phyloP scores from a whole-genome alignment of 2,113 vertebrate species.

The Bufo bufo region DNA sequence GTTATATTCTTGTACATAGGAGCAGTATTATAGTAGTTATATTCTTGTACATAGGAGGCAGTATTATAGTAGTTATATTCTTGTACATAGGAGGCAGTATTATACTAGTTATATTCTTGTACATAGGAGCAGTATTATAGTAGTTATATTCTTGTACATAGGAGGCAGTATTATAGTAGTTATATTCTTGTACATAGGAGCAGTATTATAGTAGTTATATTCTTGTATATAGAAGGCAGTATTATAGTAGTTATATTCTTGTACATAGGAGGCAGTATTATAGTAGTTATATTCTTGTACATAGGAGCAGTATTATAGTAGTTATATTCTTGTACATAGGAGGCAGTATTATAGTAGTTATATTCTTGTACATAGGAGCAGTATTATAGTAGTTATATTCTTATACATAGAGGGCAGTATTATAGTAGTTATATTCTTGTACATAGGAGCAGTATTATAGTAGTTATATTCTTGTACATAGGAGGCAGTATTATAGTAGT shows the following conservation, averaged over 20 bases:
- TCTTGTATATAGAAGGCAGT: not conserved
- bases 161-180: not conserved
- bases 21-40: too few relatives aligned
- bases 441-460: not conserved
- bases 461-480: not conserved
- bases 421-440: not conserved
- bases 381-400: slow-evolving; percentile 4
- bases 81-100: too few relatives aligned
- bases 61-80: too few relatives aligned
- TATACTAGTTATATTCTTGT: not conserved
- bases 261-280: not conserved
- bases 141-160: not conserved
- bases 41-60: too few relatives aligned
- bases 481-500: not conserved
- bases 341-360: too few relatives aligned
- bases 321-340: not conserved
- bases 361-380: not conserved
- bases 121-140: not conserved
- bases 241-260: slow-evolving; percentile 1
- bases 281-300: not conserved
- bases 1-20: too few relatives aligned
- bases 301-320: not conserved
- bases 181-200: not conserved
- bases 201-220: slow-evolving; percentile 1
- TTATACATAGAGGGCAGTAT: not conserved